Percentiles rank a stretch among this genome's conserved stretches.
phyloP scores from a whole-genome alignment of 2,797 vertebrate species.

The Aldrovandia affinis region DNA sequence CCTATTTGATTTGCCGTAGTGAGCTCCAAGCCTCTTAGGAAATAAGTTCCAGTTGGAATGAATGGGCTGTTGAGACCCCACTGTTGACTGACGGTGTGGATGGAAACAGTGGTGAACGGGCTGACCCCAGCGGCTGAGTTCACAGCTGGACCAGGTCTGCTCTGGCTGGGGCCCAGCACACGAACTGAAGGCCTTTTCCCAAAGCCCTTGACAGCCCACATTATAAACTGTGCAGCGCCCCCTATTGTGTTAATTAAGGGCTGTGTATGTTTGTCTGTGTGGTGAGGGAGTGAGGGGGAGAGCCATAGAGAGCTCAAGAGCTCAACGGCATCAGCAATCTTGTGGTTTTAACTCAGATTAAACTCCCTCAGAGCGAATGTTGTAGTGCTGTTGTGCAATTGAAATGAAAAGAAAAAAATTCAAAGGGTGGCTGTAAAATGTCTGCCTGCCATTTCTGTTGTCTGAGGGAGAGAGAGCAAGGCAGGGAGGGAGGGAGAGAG shows the following conservation, averaged over 20 bases:
- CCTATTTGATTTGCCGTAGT: not conserved
- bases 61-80: not conserved
- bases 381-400: not conserved
- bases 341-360: not conserved
- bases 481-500: conserved; percentile 21
- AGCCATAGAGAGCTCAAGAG: conserved; percentile 11
- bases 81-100: not conserved
- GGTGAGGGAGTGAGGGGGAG: conserved; percentile 7
- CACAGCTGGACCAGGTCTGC: not conserved
- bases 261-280: not conserved
- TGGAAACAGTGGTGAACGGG: not conserved
- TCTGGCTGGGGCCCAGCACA: not conserved
- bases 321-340: not conserved
- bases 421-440: conserved; percentile 27
- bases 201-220: not conserved
- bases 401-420: conserved; percentile 8
- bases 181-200: not conserved
- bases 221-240: not conserved
- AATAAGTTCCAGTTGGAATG: not conserved
- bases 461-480: conserved; percentile 16
- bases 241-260: not conserved
- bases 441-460: conserved; percentile 32
- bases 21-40: not conserved
- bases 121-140: not conserved
- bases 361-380: not conserved